Evolutionary conservation across 35 echinoderm and acorn worm species (phyloP).

Genomic region (Hemicentrotus pulcherrimus): DNA sequence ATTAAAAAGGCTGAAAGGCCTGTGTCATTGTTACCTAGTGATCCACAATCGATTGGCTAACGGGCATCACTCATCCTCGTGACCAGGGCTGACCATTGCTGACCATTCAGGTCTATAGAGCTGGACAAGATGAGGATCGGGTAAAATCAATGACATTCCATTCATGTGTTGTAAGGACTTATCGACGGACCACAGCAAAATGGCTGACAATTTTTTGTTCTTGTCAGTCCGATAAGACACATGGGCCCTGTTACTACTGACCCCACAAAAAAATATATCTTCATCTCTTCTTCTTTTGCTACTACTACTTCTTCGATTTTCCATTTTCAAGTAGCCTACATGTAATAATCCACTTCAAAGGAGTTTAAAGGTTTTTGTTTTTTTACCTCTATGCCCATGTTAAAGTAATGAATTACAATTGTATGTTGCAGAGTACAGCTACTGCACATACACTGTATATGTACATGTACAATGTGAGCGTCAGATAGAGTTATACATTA

Average conservation of each 20-base stretch:
- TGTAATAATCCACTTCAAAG: no score
- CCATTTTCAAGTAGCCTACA: no score
- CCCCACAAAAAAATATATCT: no score
- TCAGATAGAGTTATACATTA: no score
- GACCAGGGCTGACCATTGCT: neutral
- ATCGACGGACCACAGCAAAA: neutral
- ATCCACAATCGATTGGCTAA: constrained; percentile 12
- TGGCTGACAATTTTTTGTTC: neutral
- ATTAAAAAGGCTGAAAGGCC: constrained; percentile 13
- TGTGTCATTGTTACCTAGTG: constrained; percentile 42
- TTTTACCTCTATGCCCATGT: no score
- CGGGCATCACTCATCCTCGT: neutral
- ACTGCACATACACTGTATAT: no score
- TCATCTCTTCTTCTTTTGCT: no score
- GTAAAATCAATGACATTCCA: constrained; percentile 26
- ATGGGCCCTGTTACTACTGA: neutral
- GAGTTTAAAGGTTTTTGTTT: no score
- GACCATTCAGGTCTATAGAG: neutral
- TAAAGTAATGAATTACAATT: no score
- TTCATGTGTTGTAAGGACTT: neutral
- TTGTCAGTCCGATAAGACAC: neutral
- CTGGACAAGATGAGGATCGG: neutral
- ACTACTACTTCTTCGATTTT: no score
- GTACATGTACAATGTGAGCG: no score
- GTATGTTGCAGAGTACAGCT: no score